Evolutionary conservation across 1,140 invertebrate genomes (phyloP).

Genomic region (Diuraphis noxia): DNA sequence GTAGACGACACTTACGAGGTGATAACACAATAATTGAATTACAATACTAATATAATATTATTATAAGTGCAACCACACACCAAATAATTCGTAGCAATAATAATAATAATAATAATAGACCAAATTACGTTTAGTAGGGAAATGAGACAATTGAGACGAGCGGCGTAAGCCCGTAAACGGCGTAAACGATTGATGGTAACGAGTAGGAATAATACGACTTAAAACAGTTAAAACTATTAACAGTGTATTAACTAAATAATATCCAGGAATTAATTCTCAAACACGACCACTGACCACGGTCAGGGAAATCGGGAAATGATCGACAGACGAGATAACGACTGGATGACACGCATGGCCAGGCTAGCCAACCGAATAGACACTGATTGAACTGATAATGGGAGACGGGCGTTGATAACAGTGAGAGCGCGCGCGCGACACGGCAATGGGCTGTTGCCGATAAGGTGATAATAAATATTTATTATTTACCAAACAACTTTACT

Average conservation of each 20-base stretch:
- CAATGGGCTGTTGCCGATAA: neutral
- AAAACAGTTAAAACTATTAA: too few species aligned
- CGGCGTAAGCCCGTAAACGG: too few species aligned
- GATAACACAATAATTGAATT: neutral
- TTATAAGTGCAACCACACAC: neutral
- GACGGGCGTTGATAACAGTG: neutral
- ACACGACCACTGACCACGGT: conserved; percentile 1
- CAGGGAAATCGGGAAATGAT: neutral
- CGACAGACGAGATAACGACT: conserved; percentile 6
- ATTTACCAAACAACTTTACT: neutral
- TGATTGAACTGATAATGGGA: neutral
- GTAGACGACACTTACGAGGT: neutral
- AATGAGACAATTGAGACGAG: neutral
- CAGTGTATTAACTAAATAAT: neutral
- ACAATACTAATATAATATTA: neutral
- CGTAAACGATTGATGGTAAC: neutral
- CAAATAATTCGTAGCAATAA: neutral
- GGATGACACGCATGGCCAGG: neutral
- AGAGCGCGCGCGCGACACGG: neutral
- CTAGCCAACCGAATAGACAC: neutral
- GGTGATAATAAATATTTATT: too few species aligned
- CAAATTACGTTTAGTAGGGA: neutral
- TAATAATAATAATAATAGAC: neutral
- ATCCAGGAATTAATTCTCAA: neutral
- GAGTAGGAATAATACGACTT: neutral